Evolutionary conservation across 2,888 invertebrate genomes (phyloP), one percentile per base, ranked within the genome.

Genomic region (Drosophila tanythrix): DNA sequence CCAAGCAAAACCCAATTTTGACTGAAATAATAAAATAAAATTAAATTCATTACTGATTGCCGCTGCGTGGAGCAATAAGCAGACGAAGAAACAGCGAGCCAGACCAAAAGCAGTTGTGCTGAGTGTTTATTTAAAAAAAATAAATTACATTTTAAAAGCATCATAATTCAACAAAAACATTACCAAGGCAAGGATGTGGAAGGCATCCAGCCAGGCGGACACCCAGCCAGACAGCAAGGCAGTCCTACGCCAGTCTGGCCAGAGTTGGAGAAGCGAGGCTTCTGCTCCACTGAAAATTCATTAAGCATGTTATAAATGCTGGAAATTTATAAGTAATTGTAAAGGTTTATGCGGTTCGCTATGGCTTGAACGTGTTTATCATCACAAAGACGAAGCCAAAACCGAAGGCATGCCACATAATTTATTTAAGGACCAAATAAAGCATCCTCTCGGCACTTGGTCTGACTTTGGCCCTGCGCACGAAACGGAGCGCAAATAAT

Each of bases 131-230:
- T 85, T 89, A 82, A 89, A 89, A 79, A 87, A 89, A 81, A 85
- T 87, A 89, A 89, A 86, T 86, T 86, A 85, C 89, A 82, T 88
- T 86, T 86, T 89, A 89, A 86, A 86, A 86, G 85, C 85, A 88
- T 86, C 85, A 86, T 86, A 86, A 86, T 89, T 86, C 90, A 86
- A 86, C 70, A 83, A 88, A 89, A 89, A 88, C 85, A 89, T 76
- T 76, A 71, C 82, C 77, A 82, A 76, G 74, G 69, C 74, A 72
- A 59, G 69, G 43, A 79, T 71, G 58, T 59, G 81, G 57, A 78
- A 65, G 43, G 50, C 76, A 63, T 36, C 38, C 61, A 69, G 65
- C 62, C 76, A 70, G 48, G 50, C 70, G 60, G 61, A 53, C 52
- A 60, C 59, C 21, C 52, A 74, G 53, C 40, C 68, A 52, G 43